Base-by-base conservation (phyloP, 2,888 invertebrate genomes). In the Cryptus viduatorius region DNA sequence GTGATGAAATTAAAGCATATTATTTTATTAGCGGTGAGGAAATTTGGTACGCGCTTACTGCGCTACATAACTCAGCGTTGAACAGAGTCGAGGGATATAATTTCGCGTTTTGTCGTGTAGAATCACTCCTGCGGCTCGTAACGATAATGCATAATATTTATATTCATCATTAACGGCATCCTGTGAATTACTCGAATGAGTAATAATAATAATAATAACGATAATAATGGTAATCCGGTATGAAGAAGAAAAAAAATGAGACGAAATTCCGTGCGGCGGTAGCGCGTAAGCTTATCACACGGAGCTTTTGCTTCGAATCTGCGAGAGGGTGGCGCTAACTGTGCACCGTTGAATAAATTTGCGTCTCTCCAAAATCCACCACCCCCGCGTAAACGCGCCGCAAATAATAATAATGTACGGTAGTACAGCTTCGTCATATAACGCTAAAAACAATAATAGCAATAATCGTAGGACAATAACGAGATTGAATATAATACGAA, bases 291-390 rank as follows among this genome's bases (percentile, higher is more conserved):
- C 56, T 56, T 19, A 56, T 56, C 56, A 24, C 42, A 56, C 42
- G n/a, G 48, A 48, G 48, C 48, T 48, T 68, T 48, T 48, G 68
- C 72, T 76, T 53, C 69, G 50, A 53, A 72, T 4, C 16, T n/a
- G 68, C 14, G 53, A 46, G 53, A 46, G 67, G 59, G 16, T 24
- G 24, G n/a, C 14, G 31, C 24, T 19, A 71, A 65, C 10, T 19
- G 44, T n/a, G 67, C n/a, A 4, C 37, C 10, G 14, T 56, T 80
- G 72, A 77, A 80, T 80, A 80, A 59, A 77, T 80, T 80, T 77
- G 42, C 76, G 42, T 7, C 37, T 37, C 37, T 37, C 37, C 37
- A 8, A 50, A 68, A 68, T 46, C 10, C 48, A 29, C 24, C 42
- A 8, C 31, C 14, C n/a, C 16, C n/a, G 1, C 14, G 16, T 14